phyloP scores from a whole-genome alignment of 2,113 vertebrate genomes.

The Physeter macrocephalus region DNA sequence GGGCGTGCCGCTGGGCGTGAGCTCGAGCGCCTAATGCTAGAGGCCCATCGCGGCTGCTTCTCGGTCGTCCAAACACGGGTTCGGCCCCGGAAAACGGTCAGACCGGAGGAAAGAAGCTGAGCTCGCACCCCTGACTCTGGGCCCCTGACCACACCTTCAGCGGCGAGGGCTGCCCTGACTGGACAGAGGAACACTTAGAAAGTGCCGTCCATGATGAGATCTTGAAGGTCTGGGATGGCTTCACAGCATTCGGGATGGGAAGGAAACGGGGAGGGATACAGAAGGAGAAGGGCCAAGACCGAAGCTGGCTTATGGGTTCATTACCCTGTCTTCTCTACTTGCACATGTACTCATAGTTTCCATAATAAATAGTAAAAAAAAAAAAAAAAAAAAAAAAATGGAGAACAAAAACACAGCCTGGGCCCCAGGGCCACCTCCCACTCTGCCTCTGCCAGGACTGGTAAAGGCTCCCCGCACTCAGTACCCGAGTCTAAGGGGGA shows the following conservation, averaged over 20 bases:
- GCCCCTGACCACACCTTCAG: neutral
- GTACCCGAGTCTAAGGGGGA: neutral
- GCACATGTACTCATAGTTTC: neutral
- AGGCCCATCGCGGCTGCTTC: neutral
- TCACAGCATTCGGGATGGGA: fast-evolving
- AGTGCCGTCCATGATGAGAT: neutral
- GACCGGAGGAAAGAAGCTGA: neutral
- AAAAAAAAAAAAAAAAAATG: neutral
- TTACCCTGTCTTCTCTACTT: fast-evolving
- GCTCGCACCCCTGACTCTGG: neutral
- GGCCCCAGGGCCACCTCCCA: too few species aligned
- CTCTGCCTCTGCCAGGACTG: fast-evolving
- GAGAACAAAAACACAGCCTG: neutral
- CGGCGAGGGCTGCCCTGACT: neutral
- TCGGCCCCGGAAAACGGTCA: neutral
- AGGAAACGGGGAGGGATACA: neutral
- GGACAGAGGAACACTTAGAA: neutral
- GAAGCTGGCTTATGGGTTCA: neutral
- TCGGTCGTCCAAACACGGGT: fast-evolving
- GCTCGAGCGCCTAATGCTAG: neutral
- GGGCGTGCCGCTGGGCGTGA: neutral
- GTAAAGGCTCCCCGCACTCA: neutral
- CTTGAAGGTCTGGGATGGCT: neutral
- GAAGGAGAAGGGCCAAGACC: neutral
- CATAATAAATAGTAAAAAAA: neutral